Evolutionary conservation across 2,797 vertebrate species (phyloP).

Genomic region (Acipenser oxyrinchus): DNA sequence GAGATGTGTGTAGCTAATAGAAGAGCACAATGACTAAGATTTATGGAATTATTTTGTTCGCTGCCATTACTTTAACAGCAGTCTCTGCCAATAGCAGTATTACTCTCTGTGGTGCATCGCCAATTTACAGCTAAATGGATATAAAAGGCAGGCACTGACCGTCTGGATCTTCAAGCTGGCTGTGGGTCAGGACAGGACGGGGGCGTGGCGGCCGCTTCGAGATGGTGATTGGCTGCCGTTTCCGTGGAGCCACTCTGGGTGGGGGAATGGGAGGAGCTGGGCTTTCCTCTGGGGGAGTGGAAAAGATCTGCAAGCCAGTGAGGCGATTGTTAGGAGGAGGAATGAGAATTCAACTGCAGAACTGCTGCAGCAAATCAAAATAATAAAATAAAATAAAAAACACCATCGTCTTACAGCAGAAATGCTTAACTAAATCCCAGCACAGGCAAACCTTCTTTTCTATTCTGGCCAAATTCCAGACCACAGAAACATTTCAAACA

Average conservation of each 20-base stretch:
- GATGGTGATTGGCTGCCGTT: constrained; percentile 93
- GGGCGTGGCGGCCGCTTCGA: constrained; percentile 82
- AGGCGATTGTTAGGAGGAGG: too few species aligned
- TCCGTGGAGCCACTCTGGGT: constrained; percentile 76
- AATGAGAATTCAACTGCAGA: too few species aligned
- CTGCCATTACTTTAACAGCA: not conserved
- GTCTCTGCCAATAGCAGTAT: not conserved
- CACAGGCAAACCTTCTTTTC: too few species aligned
- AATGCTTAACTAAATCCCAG: too few species aligned
- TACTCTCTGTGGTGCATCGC: not conserved
- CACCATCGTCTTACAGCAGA: too few species aligned
- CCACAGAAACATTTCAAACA: too few species aligned
- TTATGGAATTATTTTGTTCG: too few species aligned
- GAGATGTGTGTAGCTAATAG: too few species aligned
- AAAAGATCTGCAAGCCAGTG: constrained; percentile 71
- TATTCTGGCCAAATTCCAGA: too few species aligned
- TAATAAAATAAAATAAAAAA: constrained; percentile 17
- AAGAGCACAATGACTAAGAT: too few species aligned
- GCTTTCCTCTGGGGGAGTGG: constrained; percentile 74
- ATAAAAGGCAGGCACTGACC: constrained; percentile 49
- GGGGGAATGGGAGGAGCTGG: constrained; percentile 75
- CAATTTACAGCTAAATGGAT: not conserved
- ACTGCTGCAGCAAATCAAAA: too few species aligned
- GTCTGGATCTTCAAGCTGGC: constrained; percentile 51
- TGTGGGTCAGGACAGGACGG: constrained; percentile 56